Evolutionary conservation across 1,140 invertebrate species (phyloP), one percentile per base, ranked within the genome.

Genomic region (Drosophila orosa): DNA sequence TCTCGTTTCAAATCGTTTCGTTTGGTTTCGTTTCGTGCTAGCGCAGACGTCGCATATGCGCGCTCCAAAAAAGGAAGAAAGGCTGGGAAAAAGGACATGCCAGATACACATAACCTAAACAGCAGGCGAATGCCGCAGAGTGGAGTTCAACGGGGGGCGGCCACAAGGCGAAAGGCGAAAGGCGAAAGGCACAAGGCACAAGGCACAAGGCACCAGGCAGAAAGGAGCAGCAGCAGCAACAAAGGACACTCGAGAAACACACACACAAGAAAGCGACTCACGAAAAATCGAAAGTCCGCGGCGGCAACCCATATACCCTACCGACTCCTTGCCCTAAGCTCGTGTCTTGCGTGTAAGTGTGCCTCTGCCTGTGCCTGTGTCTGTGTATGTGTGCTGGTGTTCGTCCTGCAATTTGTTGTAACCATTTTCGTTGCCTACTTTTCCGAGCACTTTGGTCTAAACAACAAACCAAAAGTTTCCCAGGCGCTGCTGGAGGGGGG

Each of bases 11-110:
- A 61, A 47, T 48, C 33, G 57, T 31, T 45, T 50, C 40, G 54
- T 57, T 67, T 74, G 47, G 33, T 74, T 58, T 59, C 54, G 63
- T 79, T 86, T 86, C 67, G 79, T 87, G 82, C 48, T 73, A 78
- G 75, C 83, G 75, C 78, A 80, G 78, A 78, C 74, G 58, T 83
- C 61, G 80, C 78, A 87, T 86, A 87, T 85, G 78, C 74, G 83
- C 83, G 84, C 83, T 75, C 59, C 72, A 74, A 56, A 60, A 68
- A 73, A 45, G 19, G 42, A 74, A 74, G 42, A 74, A 74, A 74
- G 72, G 65, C 65, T 35, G 45, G 61, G 61, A 48, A 80, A 87
- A 89, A 75, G 84, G 73, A 77, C 78, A 79, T 76, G 78, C 63
- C 83, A 86, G 74, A 78, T 86, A 81, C 77, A 75, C 75, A 78